phyloP scores from a whole-genome alignment of 2,113 vertebrate species.

The rabbit (Oryctolagus cuniculus) region mOryCun1.1 NC_091432.1:50137001-50137500 shows the following conservation, averaged over 20 bases:
- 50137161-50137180: not conserved
- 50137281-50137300: constrained; percentile 31
- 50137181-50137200: not conserved
- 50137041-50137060: too few species aligned
- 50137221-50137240: not conserved
- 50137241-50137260: constrained; percentile 6
- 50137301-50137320: constrained; percentile 20
- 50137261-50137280: constrained; percentile 51
- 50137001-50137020: too few species aligned
- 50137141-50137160: constrained; percentile 14
- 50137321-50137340: constrained; percentile 42
- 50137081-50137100: too few species aligned
- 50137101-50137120: too few species aligned
- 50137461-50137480: constrained; percentile 38
- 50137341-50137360: constrained; percentile 36
- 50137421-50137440: constrained; percentile 6
- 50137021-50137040: too few species aligned
- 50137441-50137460: not conserved
- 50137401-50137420: constrained; percentile 8
- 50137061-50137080: too few species aligned
- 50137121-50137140: too few species aligned
- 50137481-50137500: constrained; percentile 28
- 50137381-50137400: constrained; percentile 41
- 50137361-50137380: constrained; percentile 49
- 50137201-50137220: not conserved